Base-by-base conservation (phyloP, 2,797 vertebrate species). In the Eospalax fontanierii region DNA sequence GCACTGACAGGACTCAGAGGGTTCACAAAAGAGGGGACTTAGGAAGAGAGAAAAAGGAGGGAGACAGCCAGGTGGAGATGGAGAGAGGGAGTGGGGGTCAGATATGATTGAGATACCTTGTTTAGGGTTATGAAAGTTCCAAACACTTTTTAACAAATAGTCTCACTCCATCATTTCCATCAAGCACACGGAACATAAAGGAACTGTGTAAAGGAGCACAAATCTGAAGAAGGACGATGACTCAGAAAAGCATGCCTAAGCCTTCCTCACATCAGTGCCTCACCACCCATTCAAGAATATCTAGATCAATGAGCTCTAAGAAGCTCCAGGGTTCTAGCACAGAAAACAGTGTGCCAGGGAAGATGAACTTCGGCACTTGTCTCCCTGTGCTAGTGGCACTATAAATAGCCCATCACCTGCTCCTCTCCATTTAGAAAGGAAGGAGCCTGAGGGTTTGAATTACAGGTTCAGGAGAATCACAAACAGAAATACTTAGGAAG, bases 401-500 rank as follows among this genome's bases (percentile, higher is more conserved):
- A 97, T 90, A 96, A 97, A 97, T 97, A 97, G 96, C 22, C 84
- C 57, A 24, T 96, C 97, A 97, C 95, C 96, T 97, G 97, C 93
- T 96, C 82, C 94, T 89, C 89, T 66, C 95, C 87, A 94, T 65
- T 94, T 92, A 90, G 81, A 84, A 87, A 86, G 50, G 88, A 94
- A 95, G 33, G 61, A 92, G 94, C 65, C 87, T 88, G 82, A 82
- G 38, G n/a, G 89, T 89, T 96, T 92, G 89, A 89, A 96, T 97
- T 97, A 92, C 96, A 94, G 78, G 76, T 71, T 93, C 87, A 28
- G 74, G 73, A 74, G 89, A 93, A 59, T 54, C 46, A 66, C 71
- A 63, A 43, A 93, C 85, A 84, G 92, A 91, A 66, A 61, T 6
- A 68, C 61, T 92, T 50, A 57, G 73, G 33, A 57, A 66, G 76